Evolutionary conservation across 2,888 invertebrate genomes (phyloP), one percentile per base, ranked within the genome.

Genomic region (Phalera bucephala): DNA sequence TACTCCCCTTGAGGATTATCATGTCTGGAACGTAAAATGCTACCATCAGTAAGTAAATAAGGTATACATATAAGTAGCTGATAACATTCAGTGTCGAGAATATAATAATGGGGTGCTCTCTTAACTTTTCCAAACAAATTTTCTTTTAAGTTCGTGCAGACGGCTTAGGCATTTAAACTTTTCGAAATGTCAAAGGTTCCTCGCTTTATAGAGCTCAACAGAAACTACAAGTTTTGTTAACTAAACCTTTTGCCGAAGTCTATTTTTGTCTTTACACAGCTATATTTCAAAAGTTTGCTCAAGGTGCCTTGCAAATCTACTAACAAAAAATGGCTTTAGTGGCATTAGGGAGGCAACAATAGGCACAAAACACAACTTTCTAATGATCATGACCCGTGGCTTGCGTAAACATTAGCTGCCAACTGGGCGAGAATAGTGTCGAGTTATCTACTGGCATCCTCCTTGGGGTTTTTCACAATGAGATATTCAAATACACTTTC

Each of bases 1-100:
- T 76, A 64, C 72, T 56, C 44, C 55, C 57, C 55, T 54, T 40
- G 49, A 51, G 69, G 76, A 78, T 80, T 78, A 76, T 67, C 68
- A 62, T 55, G 73, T 72, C 78, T 75, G 68, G 48, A 44, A 53
- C 40, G 40, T 39, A 43, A 45, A 42, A 33, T 36, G 47, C 55
- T 48, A 47, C 50, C 43, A 46, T 49, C 36, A 40, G 43, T 31
- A 28, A 29, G 49, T 57, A 49, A 48, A 48, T 41, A 46, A 38
- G 8, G 31, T 9, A 30, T 36, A 31, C 31, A 15, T 46, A 25
- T 21, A 21, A 23, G 5, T 11, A 10, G 10, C 11, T 23, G 23
- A 23, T 11, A 11, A 23, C 23, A 23, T 23, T 23, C 23, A 23
- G 5, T 11, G 25, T 2, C 12, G 12, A 23, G 2, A n/a, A n/a